A percentile compares a stretch with the other conserved stretches of the same genome.
Evolutionary conservation across 2,113 vertebrate species (phyloP).

Genomic region (Rhinogobius similis): DNA sequence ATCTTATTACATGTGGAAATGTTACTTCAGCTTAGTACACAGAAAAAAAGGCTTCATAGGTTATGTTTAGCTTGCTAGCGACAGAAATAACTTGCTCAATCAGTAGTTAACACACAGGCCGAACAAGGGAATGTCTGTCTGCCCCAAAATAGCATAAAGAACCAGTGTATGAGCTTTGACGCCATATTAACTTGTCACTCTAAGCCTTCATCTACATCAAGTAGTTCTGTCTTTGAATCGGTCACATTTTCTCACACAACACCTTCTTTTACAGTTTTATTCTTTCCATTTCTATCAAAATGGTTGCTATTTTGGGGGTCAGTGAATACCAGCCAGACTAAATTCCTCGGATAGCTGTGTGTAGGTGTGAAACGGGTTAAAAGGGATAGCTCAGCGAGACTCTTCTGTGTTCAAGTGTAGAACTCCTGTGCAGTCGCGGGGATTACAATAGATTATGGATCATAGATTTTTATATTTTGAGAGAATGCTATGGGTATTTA

Average conservation of each 20-base stretch:
- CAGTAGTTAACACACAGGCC: conserved; percentile 16
- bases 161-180: conserved; percentile 14
- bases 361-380: conserved; percentile 48
- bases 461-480: too few species aligned
- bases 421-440: background rate
- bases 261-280: background rate
- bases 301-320: background rate
- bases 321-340: conserved; percentile 2
- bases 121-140: conserved; percentile 46
- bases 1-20: conserved; percentile 28
- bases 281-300: background rate
- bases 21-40: conserved; percentile 43
- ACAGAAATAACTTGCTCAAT: conserved; percentile 61
- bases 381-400: conserved; percentile 21
- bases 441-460: conserved; percentile 21
- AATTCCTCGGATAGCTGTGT: conserved; percentile 24
- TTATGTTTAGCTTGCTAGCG: conserved; percentile 25
- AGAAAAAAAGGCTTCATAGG: conserved; percentile 25
- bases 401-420: conserved; percentile 22
- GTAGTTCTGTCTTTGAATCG: conserved; percentile 8
- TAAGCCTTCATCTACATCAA: background rate
- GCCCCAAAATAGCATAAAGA: conserved; percentile 25
- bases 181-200: conserved; percentile 18
- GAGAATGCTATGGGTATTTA: too few species aligned
- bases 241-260: background rate